Base-by-base conservation (phyloP, 1,140 invertebrate genomes). In the Nephila pilipes region DNA sequence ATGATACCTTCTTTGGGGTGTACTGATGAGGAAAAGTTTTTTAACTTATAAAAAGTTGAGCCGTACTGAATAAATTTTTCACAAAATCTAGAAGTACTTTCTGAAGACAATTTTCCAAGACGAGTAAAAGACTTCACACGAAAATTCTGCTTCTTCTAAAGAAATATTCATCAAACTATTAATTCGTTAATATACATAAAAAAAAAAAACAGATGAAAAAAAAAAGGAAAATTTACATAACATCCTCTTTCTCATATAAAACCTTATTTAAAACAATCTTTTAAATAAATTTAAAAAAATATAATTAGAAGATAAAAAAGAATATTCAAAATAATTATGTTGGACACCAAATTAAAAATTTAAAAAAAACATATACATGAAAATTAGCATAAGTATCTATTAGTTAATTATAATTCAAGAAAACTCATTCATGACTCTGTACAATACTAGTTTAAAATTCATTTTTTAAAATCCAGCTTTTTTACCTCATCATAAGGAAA, bases 401-500 rank as follows among this genome's bases (percentile, higher is more conserved):
- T n/a, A n/a, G n/a, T n/a, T n/a, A n/a, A n/a, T n/a, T n/a, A n/a
- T n/a, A n/a, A n/a, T n/a, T n/a, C n/a, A n/a, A n/a, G n/a, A n/a
- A n/a, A n/a, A n/a, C n/a, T n/a, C n/a, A n/a, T n/a, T n/a, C n/a
- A n/a, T n/a, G n/a, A n/a, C n/a, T n/a, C n/a, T n/a, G n/a, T n/a
- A n/a, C n/a, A n/a, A n/a, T n/a, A n/a, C n/a, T n/a, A n/a, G n/a
- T n/a, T n/a, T n/a, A n/a, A n/a, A 46, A 46, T 46, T 46, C 46
- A 46, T 46, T 4, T 46, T 46, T 10, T 10, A 46, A 46, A 46
- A 46, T 6, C 4, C 46, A 46, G 25, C 3, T 75, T 18, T 36
- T 57, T 83, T 54, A 91, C 89, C 29, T 91, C 55, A 58, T 63
- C 36, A 83, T 83, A 91, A 38, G 83, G 20, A 83, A 91, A 91